phyloP scores from a whole-genome alignment of 1,140 invertebrate species.

The Drosophila pruinosa region DNA sequence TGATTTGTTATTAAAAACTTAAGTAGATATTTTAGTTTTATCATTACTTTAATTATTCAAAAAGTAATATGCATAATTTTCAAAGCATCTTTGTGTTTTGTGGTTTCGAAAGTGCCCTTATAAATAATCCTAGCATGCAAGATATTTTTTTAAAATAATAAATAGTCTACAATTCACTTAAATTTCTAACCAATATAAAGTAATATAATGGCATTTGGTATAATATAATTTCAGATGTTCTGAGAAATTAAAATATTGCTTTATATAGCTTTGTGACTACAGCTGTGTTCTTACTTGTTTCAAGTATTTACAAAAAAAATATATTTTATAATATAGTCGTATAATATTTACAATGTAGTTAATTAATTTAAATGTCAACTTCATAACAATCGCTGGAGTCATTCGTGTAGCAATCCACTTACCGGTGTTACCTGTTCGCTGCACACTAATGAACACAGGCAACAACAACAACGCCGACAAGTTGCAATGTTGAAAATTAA shows the following conservation, averaged over 20 bases:
- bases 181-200: too few species aligned
- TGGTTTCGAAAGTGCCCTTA: too few species aligned
- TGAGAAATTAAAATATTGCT: too few species aligned
- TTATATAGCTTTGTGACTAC: too few species aligned
- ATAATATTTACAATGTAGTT: not conserved
- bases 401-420: constrained; percentile 16
- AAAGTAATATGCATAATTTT: not conserved
- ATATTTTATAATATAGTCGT: constrained; percentile 1
- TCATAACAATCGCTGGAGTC: constrained; percentile 31
- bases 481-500: constrained; percentile 65
- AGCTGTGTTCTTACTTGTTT: not conserved
- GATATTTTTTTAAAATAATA: too few species aligned
- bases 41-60: too few species aligned
- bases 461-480: constrained; percentile 53
- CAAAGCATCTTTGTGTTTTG: not conserved
- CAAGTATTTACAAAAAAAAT: not conserved
- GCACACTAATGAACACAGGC: constrained; percentile 61
- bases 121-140: too few species aligned
- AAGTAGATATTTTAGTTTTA: not conserved
- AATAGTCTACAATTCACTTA: too few species aligned
- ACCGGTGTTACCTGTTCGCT: constrained; percentile 38
- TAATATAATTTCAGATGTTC: too few species aligned
- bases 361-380: constrained; percentile 65
- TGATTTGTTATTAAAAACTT: not conserved
- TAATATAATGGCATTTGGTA: too few species aligned